Base-by-base conservation (phyloP, 2,113 vertebrate species). In the Pollachius pollachius region DNA sequence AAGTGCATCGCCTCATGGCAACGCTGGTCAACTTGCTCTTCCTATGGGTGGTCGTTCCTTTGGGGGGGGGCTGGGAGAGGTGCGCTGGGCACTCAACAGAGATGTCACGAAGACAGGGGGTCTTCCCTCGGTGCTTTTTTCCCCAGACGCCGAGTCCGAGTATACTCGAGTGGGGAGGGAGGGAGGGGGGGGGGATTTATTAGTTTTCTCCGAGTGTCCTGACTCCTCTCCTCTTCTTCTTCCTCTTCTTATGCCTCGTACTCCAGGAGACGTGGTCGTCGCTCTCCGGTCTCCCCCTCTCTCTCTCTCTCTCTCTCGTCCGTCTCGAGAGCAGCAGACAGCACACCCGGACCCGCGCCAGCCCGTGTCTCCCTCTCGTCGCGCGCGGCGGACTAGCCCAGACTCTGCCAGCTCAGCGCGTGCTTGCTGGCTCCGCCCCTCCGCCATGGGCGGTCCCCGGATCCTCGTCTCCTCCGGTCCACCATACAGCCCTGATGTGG, bases 341-440 rank as follows among this genome's bases (percentile, higher is more conserved):
- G 85, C 78, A 73, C 81, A 86, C 84, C 90, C 88, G 87, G 89
- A 91, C 87, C 84, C 76, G 87, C 89, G 89, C 84, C 91, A 88
- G 89, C 89, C 91, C 89, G 90, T 90, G 89, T 81, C 78, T 81
- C 83, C 76, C 77, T 80, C 74, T 64, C 71, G 68, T 78, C 70
- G 75, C 80, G 70, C 84, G 65, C 70, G 66, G 78, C 89, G 86
- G 85, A 90, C 86, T 85, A 89, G 88, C 89, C 83, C 87, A 76
- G 81, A 81, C 79, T 89, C 87, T 91, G 91, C 92, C 91, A 92
- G 89, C 91, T 92, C 92, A 92, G 90, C 90, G 90, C 91, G 89
- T 89, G 90, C 89, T 85, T 88, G 78, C 88, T 81, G 91, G 91
- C 17, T 90, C 92, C 90, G 89, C 92, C 92, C 85, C 21, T 86